Base-by-base conservation (phyloP, 2,797 vertebrate species). In the Melanotaenia boesemani region DNA sequence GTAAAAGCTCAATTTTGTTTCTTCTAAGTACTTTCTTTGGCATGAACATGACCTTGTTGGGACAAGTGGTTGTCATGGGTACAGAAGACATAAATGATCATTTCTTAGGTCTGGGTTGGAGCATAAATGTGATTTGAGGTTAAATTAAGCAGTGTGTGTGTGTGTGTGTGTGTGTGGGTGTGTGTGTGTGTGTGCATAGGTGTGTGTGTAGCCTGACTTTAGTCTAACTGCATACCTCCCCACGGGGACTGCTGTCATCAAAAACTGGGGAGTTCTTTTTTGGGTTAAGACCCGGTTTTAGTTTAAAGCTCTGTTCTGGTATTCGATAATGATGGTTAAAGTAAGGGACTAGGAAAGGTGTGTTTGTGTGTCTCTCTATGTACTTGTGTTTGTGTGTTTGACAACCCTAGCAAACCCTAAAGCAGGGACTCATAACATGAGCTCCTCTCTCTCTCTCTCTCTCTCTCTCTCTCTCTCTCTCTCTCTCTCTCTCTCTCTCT, bases 351-450 rank as follows among this genome's bases (percentile, higher is more conserved):
- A 7, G 46, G 20, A 7, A 39, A 63, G 65, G 26, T 62, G 64
- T 56, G 37, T 62, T 41, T 39, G 55, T 41, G 57, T 37, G 58
- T 24, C 6, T 48, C 61, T 22, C 48, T 32, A 16, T 56, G 32
- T 6, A 6, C 6, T 3, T 32, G 32, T 6, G 32, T 32, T 9
- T 65, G 26, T 3, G 63, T 56, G 36, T 39, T 74, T 48, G 72
- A 62, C 74, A 65, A 67, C 60, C 66, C 86, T 62, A 73, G 70
- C 62, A 82, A 88, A 86, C 77, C n/a, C n/a, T n/a, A n/a, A n/a
- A n/a, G n/a, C 72, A 74, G 65, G 70, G 82, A 54, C 88, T 82
- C 84, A 87, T 92, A 91, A 91, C 91, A 79, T 2, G 20, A 68
- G 15, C 68, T n/a, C n/a, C n/a, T n/a, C n/a, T n/a, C n/a, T n/a